Evolutionary conservation across 2,888 invertebrate species (phyloP), one percentile per base, ranked within the genome.

Genomic region (Dryobotodes eremita): DNA sequence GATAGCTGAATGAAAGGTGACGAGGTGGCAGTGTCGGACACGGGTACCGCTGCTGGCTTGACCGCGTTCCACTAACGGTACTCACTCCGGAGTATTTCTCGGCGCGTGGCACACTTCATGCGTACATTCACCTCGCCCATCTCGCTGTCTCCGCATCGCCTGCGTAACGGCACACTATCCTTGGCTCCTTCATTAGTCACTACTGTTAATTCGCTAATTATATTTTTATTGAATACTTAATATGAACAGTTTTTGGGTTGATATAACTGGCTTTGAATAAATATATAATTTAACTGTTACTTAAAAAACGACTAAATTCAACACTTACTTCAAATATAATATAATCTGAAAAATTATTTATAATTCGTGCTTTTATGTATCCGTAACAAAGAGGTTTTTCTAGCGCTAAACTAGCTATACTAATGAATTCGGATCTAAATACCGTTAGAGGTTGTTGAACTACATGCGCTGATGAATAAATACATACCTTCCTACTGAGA

Each of bases 11-110:
- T 88, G 89, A 92, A 92, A 92, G 91, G 90, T 91, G 91, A 91
- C 91, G 91, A 91, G 86, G 89, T 91, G 91, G 92, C 90, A 90
- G 92, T 89, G 91, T 89, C 91, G 92, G 92, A 90, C 93, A 92
- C 92, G 91, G 92, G 92, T 94, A 94, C 94, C 92, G 94, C 92
- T 94, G 95, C 93, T 90, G 93, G 95, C 95, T 94, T 96, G 96
- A 96, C 96, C 96, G 96, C 96, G 96, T 95, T 96, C 95, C 95
- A 93, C 93, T 97, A 97, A 97, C 96, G 96, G 96, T 97, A 96
- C 93, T 94, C 94, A 94, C 93, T 95, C 94, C 94, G 95, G 95
- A 96, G 96, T 95, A 94, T 96, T 96, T 96, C 96, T 96, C 94
- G 93, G 94, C 95, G 93, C 94, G 95, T 96, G 97, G 95, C 96